A percentile compares a stretch with the other conserved stretches of the same genome.
phyloP scores from a whole-genome alignment of 2,113 vertebrate species.

The Ciconia maguari region DNA sequence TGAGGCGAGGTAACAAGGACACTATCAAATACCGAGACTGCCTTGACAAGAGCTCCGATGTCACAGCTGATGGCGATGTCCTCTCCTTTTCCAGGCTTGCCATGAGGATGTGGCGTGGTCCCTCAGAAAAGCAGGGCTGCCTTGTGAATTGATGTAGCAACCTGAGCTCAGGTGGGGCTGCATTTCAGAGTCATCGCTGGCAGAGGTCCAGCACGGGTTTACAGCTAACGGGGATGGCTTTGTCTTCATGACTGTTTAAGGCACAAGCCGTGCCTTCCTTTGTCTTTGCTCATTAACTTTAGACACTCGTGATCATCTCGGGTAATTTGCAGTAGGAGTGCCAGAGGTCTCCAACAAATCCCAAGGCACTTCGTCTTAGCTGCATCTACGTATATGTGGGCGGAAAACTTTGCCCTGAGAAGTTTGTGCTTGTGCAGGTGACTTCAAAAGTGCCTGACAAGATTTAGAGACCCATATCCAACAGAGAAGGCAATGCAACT shows the following conservation, averaged over 20 bases:
- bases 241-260: not conserved
- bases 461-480: not conserved
- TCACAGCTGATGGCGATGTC: fast-evolving
- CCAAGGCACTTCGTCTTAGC: no score
- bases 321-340: not conserved
- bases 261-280: not conserved
- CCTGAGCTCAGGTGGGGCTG: not conserved
- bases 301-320: not conserved
- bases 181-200: fast-evolving
- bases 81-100: not conserved
- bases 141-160: not conserved
- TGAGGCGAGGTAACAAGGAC: fast-evolving
- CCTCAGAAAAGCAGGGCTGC: not conserved
- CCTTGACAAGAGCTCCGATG: not conserved
- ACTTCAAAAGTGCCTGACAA: not conserved
- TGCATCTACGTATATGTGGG: fast-evolving
- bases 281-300: not conserved
- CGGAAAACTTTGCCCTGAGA: not conserved
- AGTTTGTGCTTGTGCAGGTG: not conserved
- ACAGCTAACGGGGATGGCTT: fast-evolving
- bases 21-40: not conserved
- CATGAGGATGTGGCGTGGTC: fast-evolving
- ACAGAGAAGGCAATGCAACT: not conserved
- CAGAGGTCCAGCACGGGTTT: not conserved
- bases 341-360: not conserved